Evolutionary conservation across 2,113 vertebrate species (phyloP).

Genomic region (Lethenteron camtschaticum): DNA sequence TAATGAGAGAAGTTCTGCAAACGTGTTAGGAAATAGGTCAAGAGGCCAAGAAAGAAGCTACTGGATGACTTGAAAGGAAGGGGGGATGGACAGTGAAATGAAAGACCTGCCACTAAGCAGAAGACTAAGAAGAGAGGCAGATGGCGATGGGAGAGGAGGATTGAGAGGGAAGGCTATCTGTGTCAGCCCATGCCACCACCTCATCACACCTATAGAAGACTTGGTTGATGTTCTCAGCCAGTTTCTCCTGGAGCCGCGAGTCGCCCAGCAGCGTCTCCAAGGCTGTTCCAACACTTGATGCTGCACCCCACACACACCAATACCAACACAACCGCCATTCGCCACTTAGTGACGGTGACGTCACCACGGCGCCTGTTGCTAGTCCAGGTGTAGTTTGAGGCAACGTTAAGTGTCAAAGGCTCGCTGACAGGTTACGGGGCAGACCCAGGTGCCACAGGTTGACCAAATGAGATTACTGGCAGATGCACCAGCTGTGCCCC

Average conservation of each 20-base stretch:
- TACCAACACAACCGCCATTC: no score
- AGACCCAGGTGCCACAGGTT: no score
- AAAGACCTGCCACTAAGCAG: neutral
- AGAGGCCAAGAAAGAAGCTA: neutral
- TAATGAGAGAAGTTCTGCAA: neutral
- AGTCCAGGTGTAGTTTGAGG: no score
- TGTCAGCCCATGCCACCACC: neutral
- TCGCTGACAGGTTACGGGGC: no score
- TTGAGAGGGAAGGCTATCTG: neutral
- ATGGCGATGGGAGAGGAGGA: neutral
- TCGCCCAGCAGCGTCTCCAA: neutral
- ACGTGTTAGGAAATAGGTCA: neutral
- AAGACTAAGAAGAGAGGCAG: neutral
- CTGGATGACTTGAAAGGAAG: neutral
- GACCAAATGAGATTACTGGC: no score
- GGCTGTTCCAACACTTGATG: neutral
- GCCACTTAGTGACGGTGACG: no score
- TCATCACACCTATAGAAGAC: conserved; percentile 2
- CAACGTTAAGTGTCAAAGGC: no score
- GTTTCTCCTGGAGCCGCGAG: neutral
- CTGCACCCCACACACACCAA: no score
- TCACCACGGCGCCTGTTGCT: no score
- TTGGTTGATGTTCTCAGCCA: conserved; percentile 5
- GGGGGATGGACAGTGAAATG: neutral
- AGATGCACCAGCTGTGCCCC: no score